These are phyloP conservation scores for Marmota flaviventris DNA, from an alignment of 2,113 vertebrate genomes.

Conservation along the genomic window DNA sequence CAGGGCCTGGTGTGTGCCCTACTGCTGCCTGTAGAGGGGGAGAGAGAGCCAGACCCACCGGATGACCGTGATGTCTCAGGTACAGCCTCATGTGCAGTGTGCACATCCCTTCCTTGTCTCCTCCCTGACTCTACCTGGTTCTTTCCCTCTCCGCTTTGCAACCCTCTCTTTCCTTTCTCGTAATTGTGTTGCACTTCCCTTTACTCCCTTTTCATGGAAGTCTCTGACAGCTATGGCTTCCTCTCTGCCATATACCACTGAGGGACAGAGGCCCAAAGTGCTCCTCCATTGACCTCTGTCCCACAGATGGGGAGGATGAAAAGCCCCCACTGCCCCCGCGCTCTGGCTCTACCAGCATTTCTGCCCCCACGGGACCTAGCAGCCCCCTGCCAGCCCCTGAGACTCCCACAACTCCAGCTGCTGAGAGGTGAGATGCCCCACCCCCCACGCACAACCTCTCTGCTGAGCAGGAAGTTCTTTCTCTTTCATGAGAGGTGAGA, in stretches of 20 bases:
- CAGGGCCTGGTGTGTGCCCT: slow-evolving; percentile 97
- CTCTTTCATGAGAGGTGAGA: background rate
- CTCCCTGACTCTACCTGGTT: background rate
- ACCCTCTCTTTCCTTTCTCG: background rate
- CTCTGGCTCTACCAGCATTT: slow-evolving; percentile 92
- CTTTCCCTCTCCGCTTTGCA: background rate
- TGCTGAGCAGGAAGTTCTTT: background rate
- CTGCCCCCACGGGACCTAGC: slow-evolving; percentile 79
- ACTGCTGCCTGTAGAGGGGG: slow-evolving; percentile 94
- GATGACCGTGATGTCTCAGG: slow-evolving; percentile 97
- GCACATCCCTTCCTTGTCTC: background rate
- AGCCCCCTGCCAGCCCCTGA: slow-evolving; percentile 64
- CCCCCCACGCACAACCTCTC: background rate
- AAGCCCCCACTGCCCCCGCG: slow-evolving; percentile 96
- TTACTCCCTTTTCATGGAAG: background rate
- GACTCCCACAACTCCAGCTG: slow-evolving; percentile 87
- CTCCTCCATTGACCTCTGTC: background rate
- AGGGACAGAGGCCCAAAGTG: background rate
- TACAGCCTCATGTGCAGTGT: slow-evolving; percentile 64
- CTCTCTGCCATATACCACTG: background rate
- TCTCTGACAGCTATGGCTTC: background rate
- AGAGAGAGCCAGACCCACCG: slow-evolving; percentile 88
- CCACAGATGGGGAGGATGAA: slow-evolving; percentile 96
- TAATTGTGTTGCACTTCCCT: background rate
- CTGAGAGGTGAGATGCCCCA: slow-evolving; percentile 90